Conservation (phyloP, 2,888 invertebrate species). For the Dinocampus coccinellae region DNA sequence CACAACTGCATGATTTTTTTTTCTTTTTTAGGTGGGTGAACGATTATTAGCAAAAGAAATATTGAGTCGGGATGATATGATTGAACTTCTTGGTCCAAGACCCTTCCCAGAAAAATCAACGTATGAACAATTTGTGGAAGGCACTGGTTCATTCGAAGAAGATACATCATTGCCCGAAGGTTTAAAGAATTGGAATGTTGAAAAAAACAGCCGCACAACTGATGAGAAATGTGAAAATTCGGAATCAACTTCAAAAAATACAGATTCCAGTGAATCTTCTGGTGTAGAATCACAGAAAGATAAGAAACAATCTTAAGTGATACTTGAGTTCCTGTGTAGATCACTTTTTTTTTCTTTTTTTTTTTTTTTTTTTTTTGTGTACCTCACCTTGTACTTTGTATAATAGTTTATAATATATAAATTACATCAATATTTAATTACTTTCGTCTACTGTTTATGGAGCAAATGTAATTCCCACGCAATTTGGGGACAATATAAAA, state of each 20-base stretch:
- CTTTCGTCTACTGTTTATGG: background rate
- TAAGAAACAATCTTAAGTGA: conserved; percentile 54
- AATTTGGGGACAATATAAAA: background rate
- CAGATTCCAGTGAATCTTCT: conserved; percentile 10
- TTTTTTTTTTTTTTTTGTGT: conserved; percentile 49
- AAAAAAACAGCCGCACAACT: conserved; percentile 67
- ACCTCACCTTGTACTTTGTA: conserved; percentile 55
- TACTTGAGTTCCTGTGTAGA: conserved; percentile 46
- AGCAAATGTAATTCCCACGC: background rate
- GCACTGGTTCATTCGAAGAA: conserved; percentile 97
- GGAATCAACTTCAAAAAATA: background rate
- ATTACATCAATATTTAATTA: conserved; percentile 23
- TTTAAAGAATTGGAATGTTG: conserved; percentile 94
- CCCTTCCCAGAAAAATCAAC: conserved; percentile 99
- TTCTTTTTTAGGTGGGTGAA: conserved; percentile 77
- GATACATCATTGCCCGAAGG: conserved; percentile 95
- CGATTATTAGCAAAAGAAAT: conserved; percentile 94
- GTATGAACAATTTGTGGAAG: conserved; percentile 99
- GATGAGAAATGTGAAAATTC: conserved; percentile 41
- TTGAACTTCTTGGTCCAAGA: conserved; percentile 91
- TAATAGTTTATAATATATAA: conserved; percentile 53
- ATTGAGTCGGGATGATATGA: conserved; percentile 96
- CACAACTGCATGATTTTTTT: too few relatives aligned
- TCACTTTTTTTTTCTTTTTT: conserved; percentile 49
- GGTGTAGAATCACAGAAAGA: conserved; percentile 44